phyloP scores from a whole-genome alignment of 2,113 vertebrate species.

The Anthoscopus minutus region DNA sequence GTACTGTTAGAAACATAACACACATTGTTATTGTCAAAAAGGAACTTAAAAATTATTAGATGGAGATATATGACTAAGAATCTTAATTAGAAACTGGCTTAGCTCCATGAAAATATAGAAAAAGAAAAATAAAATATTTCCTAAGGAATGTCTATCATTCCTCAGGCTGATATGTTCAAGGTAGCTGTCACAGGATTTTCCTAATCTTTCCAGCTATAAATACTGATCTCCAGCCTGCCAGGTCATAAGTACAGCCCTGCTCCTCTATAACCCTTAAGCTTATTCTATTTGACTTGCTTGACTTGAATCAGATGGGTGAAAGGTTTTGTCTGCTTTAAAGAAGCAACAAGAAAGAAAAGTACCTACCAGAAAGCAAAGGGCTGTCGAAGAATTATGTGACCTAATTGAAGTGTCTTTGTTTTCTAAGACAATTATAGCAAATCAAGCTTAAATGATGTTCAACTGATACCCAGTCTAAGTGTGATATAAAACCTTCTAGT shows the following conservation, averaged over 20 bases:
- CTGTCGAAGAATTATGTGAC: background rate
- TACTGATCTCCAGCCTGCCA: background rate
- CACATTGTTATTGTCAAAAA: background rate
- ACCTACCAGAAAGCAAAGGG: background rate
- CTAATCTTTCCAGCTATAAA: background rate
- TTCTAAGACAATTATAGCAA: background rate
- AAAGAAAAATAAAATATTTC: background rate
- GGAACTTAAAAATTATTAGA: background rate
- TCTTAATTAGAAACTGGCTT: background rate
- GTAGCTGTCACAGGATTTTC: background rate
- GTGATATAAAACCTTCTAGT: background rate
- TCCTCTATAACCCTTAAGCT: background rate
- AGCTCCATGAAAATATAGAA: background rate
- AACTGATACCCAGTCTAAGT: background rate
- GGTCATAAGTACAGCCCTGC: background rate
- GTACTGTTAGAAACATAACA: background rate
- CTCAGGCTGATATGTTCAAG: background rate
- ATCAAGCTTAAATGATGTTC: background rate
- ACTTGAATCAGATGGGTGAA: background rate
- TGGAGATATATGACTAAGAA: background rate
- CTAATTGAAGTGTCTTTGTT: background rate
- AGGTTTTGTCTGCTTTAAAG: constrained; percentile 13
- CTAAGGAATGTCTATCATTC: background rate
- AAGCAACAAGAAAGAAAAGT: background rate
- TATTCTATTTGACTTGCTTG: background rate